Percentiles rank a stretch among this genome's conserved stretches.
These are phyloP conservation scores for Glaucopsyche alexis DNA, from an alignment of 2,888 invertebrate species.

Conservation along the genomic window DNA sequence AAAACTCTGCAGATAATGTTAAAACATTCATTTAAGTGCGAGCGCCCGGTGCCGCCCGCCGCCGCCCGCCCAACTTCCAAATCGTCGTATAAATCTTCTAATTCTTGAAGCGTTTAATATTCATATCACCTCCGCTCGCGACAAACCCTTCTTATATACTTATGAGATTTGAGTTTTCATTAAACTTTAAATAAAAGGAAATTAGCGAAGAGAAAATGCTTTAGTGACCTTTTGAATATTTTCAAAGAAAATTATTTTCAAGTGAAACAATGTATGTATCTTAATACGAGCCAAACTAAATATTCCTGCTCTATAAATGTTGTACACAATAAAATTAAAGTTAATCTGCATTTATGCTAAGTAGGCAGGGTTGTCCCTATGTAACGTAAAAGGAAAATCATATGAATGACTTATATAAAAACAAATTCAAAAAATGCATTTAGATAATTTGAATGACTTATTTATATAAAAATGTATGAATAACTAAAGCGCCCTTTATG, in stretches of 20 bases:
- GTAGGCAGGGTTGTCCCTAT: background rate
- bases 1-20: slow-evolving; percentile 77
- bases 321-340: background rate
- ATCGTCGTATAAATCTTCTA: slow-evolving; percentile 76
- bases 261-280: too few species aligned
- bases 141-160: slow-evolving; percentile 31
- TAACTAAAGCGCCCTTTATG: background rate
- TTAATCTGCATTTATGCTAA: background rate
- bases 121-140: slow-evolving; percentile 64
- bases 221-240: background rate
- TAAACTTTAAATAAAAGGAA: slow-evolving; percentile 1
- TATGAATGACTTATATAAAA: background rate
- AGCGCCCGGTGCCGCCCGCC: slow-evolving; percentile 38
- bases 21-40: slow-evolving; percentile 78
- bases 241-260: background rate
- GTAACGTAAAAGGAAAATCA: background rate
- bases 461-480: background rate
- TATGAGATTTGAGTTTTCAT: slow-evolving; percentile 26
- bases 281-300: too few species aligned
- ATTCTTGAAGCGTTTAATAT: slow-evolving; percentile 78
- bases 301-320: too few species aligned
- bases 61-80: slow-evolving; percentile 61
- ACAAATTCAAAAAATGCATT: background rate
- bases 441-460: background rate
- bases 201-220: background rate